phyloP scores from a whole-genome alignment of 1,140 invertebrate genomes.

The Drosophila nasuta region DNA sequence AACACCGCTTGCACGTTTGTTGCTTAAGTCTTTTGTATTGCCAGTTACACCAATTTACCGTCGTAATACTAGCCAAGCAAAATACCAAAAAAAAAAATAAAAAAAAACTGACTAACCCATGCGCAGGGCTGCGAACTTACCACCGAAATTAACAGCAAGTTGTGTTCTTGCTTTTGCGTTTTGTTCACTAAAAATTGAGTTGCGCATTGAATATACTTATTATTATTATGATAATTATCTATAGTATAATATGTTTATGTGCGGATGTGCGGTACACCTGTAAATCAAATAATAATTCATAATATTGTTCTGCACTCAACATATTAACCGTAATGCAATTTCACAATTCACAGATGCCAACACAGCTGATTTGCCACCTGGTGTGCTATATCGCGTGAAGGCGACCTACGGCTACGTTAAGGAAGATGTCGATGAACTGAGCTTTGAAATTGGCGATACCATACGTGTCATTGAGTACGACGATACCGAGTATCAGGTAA shows the following conservation, averaged over 20 bases:
- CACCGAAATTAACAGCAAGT: constrained; percentile 44
- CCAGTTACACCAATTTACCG: constrained; percentile 15
- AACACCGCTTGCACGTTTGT: constrained; percentile 69
- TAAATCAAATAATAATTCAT: not conserved
- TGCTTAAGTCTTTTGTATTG: constrained; percentile 62
- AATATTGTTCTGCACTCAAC: not conserved
- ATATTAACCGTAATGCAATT: not conserved
- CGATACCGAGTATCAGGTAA: constrained; percentile 98
- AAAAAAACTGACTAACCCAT: constrained; percentile 11
- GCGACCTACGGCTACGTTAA: constrained; percentile 98
- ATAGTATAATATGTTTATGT: constrained; percentile 5
- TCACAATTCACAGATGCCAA: constrained; percentile 89
- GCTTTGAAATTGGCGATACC: constrained; percentile 97
- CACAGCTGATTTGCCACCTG: constrained; percentile 94
- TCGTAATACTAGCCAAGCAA: constrained; percentile 12
- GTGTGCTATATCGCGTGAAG: constrained; percentile 96
- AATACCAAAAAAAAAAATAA: not conserved
- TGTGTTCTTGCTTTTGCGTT: constrained; percentile 45
- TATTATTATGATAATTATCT: constrained; percentile 3
- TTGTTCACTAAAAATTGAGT: constrained; percentile 37
- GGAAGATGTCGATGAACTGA: constrained; percentile 97
- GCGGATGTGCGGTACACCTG: constrained; percentile 15
- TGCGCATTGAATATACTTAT: constrained; percentile 19
- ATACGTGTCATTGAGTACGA: constrained; percentile 98
- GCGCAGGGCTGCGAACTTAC: constrained; percentile 27